Percentiles rank a stretch among this genome's conserved stretches.
These are phyloP conservation scores for Mylabris sibirica DNA, from an alignment of 2,888 invertebrate species.

Conservation along the genomic window DNA sequence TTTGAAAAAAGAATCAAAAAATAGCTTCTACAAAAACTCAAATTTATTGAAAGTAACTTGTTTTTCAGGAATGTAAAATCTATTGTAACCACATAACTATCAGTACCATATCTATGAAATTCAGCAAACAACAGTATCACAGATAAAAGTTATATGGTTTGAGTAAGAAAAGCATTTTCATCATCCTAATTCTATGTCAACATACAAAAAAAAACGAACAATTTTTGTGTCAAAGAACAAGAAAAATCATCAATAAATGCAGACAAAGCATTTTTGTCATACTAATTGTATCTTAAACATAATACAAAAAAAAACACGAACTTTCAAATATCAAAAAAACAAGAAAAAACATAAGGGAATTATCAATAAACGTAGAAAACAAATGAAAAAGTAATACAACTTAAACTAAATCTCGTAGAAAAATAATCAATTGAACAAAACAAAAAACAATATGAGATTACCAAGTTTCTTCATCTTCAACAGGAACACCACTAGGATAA, in stretches of 20 bases:
- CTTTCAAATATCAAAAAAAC: neutral
- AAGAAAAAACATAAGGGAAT: neutral
- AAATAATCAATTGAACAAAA: neutral
- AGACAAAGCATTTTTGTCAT: neutral
- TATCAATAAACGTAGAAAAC: neutral
- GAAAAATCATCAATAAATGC: too few relatives aligned
- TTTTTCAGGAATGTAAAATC: neutral
- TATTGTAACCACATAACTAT: neutral
- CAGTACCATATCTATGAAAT: constrained; percentile 2
- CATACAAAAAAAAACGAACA: neutral
- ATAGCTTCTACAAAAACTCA: neutral
- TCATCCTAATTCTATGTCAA: neutral
- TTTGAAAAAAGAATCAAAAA: neutral
- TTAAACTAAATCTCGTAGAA: neutral
- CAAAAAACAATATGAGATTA: constrained; percentile 46
- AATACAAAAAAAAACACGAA: neutral
- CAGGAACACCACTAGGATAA: constrained; percentile 50
- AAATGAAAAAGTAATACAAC: neutral
- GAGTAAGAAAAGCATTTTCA: neutral
- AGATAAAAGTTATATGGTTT: constrained; percentile 6
- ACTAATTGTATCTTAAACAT: neutral
- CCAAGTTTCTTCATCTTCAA: constrained; percentile 68
- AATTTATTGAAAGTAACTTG: neutral
- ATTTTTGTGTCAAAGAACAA: neutral
- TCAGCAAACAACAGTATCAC: neutral